Percentiles rank a stretch among this genome's conserved stretches.
Conservation (phyloP, 2,113 vertebrate species). For the Coptodon rendalli region DNA sequence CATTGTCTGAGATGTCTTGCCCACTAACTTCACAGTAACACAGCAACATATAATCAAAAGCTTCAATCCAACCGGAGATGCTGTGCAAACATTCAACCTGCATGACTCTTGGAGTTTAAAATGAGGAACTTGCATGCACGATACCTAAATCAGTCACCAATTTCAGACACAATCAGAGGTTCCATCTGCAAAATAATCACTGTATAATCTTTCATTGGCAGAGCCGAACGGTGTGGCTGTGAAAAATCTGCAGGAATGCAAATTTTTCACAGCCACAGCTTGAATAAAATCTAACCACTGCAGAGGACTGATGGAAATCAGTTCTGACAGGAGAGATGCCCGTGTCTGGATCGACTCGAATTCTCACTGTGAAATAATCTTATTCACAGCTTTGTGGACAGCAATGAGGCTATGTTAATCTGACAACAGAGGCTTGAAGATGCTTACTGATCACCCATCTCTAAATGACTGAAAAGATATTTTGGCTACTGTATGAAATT, state of each 20-base stretch:
- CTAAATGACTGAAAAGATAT: neutral
- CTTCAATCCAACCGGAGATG: neutral
- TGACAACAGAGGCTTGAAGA: neutral
- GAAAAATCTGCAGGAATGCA: no score
- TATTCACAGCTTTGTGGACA: neutral
- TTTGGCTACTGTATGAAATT: neutral
- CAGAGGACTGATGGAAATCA: no score
- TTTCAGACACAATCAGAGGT: neutral
- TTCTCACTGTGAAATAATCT: neutral
- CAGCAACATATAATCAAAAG: neutral
- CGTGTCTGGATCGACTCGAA: no score
- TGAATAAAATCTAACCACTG: no score
- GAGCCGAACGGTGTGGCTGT: no score
- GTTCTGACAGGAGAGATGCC: no score
- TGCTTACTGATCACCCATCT: neutral
- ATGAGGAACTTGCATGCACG: neutral
- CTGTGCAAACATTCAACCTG: neutral
- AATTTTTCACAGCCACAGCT: no score
- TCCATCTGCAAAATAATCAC: neutral
- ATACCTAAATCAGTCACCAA: neutral
- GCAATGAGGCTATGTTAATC: neutral
- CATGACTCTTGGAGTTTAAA: neutral
- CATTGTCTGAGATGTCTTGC: fast-evolving
- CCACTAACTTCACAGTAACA: neutral
- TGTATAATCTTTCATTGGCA: no score